These are phyloP conservation scores for Agelaius phoeniceus DNA, from an alignment of 2,113 vertebrate genomes.

Conservation along the genomic window DNA sequence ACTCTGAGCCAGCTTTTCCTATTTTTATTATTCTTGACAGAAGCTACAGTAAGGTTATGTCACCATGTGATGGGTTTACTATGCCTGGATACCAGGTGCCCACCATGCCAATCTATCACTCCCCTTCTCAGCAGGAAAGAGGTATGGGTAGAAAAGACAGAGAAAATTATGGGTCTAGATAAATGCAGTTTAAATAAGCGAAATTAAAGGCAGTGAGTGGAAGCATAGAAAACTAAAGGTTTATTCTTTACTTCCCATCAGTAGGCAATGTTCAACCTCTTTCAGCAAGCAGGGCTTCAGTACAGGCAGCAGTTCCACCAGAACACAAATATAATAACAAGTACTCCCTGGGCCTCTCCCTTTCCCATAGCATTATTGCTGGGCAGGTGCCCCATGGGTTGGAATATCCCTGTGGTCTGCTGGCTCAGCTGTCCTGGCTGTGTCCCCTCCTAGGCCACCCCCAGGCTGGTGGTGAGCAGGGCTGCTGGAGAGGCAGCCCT, in stretches of 20 bases:
- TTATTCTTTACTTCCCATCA: not conserved
- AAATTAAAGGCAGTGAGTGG: not conserved
- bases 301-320: rapidly evolving
- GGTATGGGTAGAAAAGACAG: not conserved
- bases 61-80: not conserved
- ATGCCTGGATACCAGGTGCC: not conserved
- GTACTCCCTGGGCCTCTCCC: not conserved
- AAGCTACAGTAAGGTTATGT: not conserved
- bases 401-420: not conserved
- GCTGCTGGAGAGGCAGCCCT: not conserved
- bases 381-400: not conserved
- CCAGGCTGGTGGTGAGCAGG: not conserved
- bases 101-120: not conserved
- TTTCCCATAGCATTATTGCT: not conserved
- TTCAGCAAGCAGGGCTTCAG: not conserved
- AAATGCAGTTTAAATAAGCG: not conserved
- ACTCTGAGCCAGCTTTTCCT: not conserved
- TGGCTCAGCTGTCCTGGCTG: not conserved
- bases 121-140: not conserved
- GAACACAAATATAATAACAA: not conserved
- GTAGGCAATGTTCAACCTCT: not conserved
- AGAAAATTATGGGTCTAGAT: not conserved
- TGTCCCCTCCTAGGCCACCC: not conserved
- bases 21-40: not conserved
- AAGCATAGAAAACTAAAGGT: not conserved